Evolutionary conservation across 2,113 vertebrate genomes (phyloP).

Genomic region (Pungitius pungitius): DNA sequence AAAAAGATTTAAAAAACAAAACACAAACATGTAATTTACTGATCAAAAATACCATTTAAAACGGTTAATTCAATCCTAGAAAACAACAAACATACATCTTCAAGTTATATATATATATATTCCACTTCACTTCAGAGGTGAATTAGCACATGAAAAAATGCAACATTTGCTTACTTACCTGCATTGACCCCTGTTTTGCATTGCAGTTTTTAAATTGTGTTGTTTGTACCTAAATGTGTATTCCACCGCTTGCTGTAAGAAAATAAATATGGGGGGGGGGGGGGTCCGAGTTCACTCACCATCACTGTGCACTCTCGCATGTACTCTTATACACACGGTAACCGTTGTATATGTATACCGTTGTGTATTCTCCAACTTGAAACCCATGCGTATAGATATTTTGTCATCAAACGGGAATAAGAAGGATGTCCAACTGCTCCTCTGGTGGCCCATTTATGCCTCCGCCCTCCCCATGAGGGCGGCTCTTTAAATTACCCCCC

Average conservation of each 20-base stretch:
- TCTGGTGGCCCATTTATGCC: conserved; percentile 78
- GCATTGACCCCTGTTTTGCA: no score
- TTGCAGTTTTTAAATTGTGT: no score
- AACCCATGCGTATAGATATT: conserved; percentile 15
- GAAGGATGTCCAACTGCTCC: conserved; percentile 24
- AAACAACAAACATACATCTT: not conserved
- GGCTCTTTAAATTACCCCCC: conserved; percentile 80
- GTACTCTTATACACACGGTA: not conserved
- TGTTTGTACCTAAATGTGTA: no score
- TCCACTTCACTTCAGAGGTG: not conserved
- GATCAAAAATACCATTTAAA: not conserved
- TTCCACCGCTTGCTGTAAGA: not conserved
- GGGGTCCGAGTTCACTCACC: conserved; percentile 55
- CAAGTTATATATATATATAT: not conserved
- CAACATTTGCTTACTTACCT: no score
- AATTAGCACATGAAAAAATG: no score
- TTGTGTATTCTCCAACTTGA: not conserved
- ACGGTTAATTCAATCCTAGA: not conserved
- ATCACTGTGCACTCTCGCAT: conserved; percentile 38
- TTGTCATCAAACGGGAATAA: conserved; percentile 41
- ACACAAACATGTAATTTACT: not conserved
- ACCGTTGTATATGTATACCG: no score
- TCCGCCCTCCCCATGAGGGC: conserved; percentile 80
- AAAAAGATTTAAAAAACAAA: not conserved
- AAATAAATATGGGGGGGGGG: conserved; percentile 30